A percentile compares a stretch with the other conserved stretches of the same genome.
These are phyloP conservation scores for Capitella teleta DNA, from an alignment of 1,140 invertebrate genomes.

Conservation along the genomic window DNA sequence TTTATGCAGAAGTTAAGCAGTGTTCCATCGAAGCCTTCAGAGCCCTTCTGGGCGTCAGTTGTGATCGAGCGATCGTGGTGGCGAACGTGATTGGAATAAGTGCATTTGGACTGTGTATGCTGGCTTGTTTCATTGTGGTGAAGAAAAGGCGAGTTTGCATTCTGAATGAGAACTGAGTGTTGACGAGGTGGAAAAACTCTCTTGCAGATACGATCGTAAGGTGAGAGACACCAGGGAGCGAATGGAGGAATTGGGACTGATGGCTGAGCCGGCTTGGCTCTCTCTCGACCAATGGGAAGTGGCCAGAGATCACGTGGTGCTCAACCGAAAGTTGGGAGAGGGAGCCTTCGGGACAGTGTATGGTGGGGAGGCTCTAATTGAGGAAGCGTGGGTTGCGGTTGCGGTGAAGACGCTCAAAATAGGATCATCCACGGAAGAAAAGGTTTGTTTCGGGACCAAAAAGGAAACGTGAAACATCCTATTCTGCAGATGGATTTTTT, in stretches of 20 bases:
- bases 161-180: not conserved
- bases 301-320: conserved; percentile 66
- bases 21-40: conserved; percentile 53
- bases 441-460: conserved; percentile 37
- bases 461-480: not conserved
- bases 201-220: conserved; percentile 57
- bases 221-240: conserved; percentile 56
- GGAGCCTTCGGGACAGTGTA: conserved; percentile 83
- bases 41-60: conserved; percentile 53
- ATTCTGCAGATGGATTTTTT: conserved; percentile 62
- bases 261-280: conserved; percentile 41
- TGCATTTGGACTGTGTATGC: conserved; percentile 49
- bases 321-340: conserved; percentile 77
- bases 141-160: conserved; percentile 50
- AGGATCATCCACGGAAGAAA: conserved; percentile 69
- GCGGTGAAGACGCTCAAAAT: conserved; percentile 83
- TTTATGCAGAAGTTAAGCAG: not conserved
- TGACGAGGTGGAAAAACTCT: not conserved
- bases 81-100: conserved; percentile 58
- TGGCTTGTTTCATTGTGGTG: conserved; percentile 54
- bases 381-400: conserved; percentile 66
- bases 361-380: conserved; percentile 65
- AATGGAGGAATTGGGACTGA: conserved; percentile 58
- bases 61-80: conserved; percentile 59
- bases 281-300: conserved; percentile 76